Base-by-base conservation (phyloP, 2,888 invertebrate genomes). In the Apamea crenata region DNA sequence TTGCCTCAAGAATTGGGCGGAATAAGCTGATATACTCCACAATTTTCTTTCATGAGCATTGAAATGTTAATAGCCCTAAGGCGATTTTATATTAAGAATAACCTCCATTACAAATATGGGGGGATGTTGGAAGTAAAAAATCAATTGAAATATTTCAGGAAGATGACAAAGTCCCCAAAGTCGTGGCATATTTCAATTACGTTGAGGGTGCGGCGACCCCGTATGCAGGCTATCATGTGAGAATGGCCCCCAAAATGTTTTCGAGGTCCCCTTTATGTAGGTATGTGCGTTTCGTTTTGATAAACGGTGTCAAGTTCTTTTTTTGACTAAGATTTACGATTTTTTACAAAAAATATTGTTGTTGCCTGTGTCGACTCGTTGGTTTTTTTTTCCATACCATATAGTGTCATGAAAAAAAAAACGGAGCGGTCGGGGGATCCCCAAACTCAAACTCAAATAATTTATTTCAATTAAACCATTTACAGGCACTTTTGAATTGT, bases 141-240 rank as follows among this genome's bases (percentile, higher is more conserved):
- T 47, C 66, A 70, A 66, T 75, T 81, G 78, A 82, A 66, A 82
- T 81, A 77, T 82, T 80, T 36, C 53, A 73, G 63, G 70, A 66
- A 78, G 78, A 72, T 82, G 79, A 84, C 75, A 73, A 80, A 80
- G 76, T 78, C 59, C 59, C 36, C 63, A 63, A 80, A 86, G 69
- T 84, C 70, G 81, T 40, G 83, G 77, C 82, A 84, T 86, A 86
- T 87, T 88, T 86, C 87, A 88, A 88, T 86, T 86, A 88, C 82
- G 80, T 80, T 81, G 6, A 56, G 71, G 72, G 81, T 73, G 70
- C 80, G 75, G 70, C 80, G 75, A 76, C 53, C 78, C 65, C 74
- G 74, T 80, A 70, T 80, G 78, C 56, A 82, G 40, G 80, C 68
- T 80, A 78, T 80, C 81, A 78, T 78, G 77, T 82, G 81, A 70